Conservation (phyloP, 2,888 invertebrate genomes). For the Lasioglossum villosulum region DNA sequence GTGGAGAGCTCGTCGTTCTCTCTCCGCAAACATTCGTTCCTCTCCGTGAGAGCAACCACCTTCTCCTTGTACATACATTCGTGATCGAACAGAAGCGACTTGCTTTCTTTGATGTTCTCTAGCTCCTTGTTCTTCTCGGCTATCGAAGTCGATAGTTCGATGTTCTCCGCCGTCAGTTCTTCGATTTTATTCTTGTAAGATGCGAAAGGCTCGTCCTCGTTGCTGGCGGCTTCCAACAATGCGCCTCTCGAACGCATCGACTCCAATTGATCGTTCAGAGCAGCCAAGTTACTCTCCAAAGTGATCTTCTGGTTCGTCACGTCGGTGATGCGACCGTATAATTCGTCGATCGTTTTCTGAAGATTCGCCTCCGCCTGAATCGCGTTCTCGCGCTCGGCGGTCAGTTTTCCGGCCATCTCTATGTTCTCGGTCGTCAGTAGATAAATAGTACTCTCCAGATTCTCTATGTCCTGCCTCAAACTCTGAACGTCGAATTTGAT, state of each 20-base stretch:
- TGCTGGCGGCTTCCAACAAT: conserved; percentile 24
- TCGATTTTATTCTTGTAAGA: conserved; percentile 70
- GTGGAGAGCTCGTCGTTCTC: conserved; percentile 77
- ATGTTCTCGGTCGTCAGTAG: conserved; percentile 78
- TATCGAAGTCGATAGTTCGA: conserved; percentile 86
- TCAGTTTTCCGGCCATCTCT: conserved; percentile 74
- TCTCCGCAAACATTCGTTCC: conserved; percentile 61
- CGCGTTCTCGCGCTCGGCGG: conserved; percentile 66
- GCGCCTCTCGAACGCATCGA: conserved; percentile 30
- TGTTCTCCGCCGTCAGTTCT: conserved; percentile 72
- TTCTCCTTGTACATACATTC: conserved; percentile 75
- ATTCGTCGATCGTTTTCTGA: conserved; percentile 71
- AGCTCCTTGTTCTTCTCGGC: conserved; percentile 86
- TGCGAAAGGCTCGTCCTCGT: conserved; percentile 61
- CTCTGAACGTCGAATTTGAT: conserved; percentile 74
- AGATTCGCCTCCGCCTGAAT: conserved; percentile 58
- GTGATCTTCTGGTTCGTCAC: conserved; percentile 69
- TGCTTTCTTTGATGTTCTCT: conserved; percentile 72
- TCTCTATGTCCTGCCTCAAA: conserved; percentile 75
- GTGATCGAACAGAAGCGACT: conserved; percentile 72
- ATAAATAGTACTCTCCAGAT: conserved; percentile 75
- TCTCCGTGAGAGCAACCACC: conserved; percentile 53
- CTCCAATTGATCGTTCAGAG: conserved; percentile 65
- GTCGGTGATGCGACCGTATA: conserved; percentile 67
- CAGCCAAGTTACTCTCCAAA: conserved; percentile 62